phyloP scores from a whole-genome alignment of 2,888 invertebrate species.

The Theretra japonica region DNA sequence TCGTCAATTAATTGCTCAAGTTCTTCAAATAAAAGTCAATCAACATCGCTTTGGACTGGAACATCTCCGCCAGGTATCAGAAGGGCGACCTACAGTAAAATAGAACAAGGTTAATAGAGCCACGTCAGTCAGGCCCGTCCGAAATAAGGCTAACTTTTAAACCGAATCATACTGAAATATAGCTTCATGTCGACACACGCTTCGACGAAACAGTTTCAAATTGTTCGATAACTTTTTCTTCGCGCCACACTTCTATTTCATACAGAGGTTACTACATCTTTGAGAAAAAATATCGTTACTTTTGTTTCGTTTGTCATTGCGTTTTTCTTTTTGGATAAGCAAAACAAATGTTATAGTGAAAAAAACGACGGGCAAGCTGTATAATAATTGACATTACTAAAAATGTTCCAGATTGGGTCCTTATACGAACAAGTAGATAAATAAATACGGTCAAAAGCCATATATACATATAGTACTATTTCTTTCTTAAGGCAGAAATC shows the following conservation, averaged over 20 bases:
- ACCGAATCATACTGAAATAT: constrained; percentile 26
- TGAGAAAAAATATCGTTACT: no score
- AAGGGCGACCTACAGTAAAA: not conserved
- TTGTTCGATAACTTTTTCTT: not conserved
- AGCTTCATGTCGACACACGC: not conserved
- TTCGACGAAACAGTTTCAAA: not conserved
- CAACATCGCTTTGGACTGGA: not conserved
- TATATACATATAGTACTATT: no score
- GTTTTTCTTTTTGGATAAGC: no score
- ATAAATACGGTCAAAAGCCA: no score
- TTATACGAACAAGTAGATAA: no score
- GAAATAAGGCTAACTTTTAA: constrained; percentile 22
- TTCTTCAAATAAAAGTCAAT: constrained; percentile 9
- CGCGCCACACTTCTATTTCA: not conserved
- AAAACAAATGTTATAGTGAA: no score
- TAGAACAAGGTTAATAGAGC: constrained; percentile 11
- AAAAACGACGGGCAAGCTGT: no score
- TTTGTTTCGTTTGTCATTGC: no score
- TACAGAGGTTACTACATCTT: not conserved
- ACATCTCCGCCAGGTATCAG: not conserved
- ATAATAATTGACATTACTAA: no score
- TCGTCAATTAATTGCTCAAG: not conserved
- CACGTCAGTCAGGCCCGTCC: not conserved
- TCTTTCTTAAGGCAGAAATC: no score
- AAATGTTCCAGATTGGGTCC: no score